These are phyloP conservation scores for Copidosoma aretas DNA, from an alignment of 2,888 invertebrate genomes.

Conservation along the genomic window DNA sequence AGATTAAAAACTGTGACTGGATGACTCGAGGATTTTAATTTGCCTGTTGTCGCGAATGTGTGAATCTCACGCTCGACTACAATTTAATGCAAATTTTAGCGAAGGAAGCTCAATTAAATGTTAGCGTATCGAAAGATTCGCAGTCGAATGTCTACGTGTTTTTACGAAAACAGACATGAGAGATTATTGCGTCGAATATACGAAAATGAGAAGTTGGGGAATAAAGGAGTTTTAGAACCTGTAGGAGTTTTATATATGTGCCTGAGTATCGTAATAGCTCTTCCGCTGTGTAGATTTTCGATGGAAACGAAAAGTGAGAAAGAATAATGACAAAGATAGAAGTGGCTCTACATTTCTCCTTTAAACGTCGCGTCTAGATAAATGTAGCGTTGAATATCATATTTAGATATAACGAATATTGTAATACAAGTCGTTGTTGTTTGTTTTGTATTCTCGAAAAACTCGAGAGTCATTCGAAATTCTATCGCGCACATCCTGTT, in stretches of 20 bases:
- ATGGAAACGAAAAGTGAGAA: constrained; percentile 9
- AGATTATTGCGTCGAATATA: not conserved
- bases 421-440: constrained; percentile 55
- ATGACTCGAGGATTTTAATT: no score
- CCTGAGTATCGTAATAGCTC: constrained; percentile 35
- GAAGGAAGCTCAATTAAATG: not conserved
- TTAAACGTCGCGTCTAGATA: constrained; percentile 24
- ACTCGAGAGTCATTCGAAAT: constrained; percentile 56
- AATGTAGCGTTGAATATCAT: constrained; percentile 33
- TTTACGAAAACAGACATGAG: constrained; percentile 18
- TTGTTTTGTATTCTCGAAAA: constrained; percentile 41
- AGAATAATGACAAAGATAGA: constrained; percentile 20
- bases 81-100: no score
- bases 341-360: constrained; percentile 31
- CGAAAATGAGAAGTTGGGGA: not conserved
- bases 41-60: no score
- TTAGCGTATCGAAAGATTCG: constrained; percentile 14
- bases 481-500: constrained; percentile 49
- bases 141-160: constrained; percentile 6
- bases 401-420: constrained; percentile 19
- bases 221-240: constrained; percentile 5
- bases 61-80: no score
- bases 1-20: no score
- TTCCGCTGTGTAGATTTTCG: constrained; percentile 28
- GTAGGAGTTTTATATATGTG: constrained; percentile 36